Evolutionary conservation across 2,797 vertebrate genomes (phyloP), one percentile per base, ranked within the genome.

Genomic region (Atherinosoma microstoma): DNA sequence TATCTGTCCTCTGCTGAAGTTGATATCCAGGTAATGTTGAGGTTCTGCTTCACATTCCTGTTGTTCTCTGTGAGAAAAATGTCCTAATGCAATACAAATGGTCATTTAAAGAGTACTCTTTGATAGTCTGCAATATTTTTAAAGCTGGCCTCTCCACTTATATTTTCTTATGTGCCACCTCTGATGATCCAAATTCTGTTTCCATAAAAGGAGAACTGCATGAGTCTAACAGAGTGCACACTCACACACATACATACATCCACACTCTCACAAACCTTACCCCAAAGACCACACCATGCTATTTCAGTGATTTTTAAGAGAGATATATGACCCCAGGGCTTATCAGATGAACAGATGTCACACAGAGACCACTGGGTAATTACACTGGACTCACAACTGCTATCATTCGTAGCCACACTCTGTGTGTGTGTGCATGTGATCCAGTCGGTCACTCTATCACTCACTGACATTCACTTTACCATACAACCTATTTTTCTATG

Each of bases 321-420:
- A 70, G 84, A 84, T 84, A 75, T 40, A 83, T 84, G 67, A 81
- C 74, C 78, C 47, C 45, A 34, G 47, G 35, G 64, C 70, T 81
- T 78, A 83, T 85, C 76, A 75, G 74, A 72, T 8, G 9, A 79
- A 78, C 78, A 83, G 66, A 69, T 67, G 80, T 76, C 72, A 73
- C 42, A 27, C 59, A 64, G 73, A 82, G 77, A 76, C 78, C 72
- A 77, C 24, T 66, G 56, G 78, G 67, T 76, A 84, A 82, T 80
- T 78, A 76, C 64, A 57, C 36, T 24, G 29, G 27, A 67, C 54
- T n/a, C 60, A 61, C 36, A 61, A 30, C 70, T 84, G 65, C 65
- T 54, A 67, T 73, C 64, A 66, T 62, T 60, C 42, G 49, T 49
- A 63, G 56, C 36, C 49, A 20, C 42, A 9, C 35, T 32, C n/a